Evolutionary conservation across 1,140 invertebrate genomes (phyloP), one percentile per base, ranked within the genome.

Genomic region (Sycophaga agraensis): DNA sequence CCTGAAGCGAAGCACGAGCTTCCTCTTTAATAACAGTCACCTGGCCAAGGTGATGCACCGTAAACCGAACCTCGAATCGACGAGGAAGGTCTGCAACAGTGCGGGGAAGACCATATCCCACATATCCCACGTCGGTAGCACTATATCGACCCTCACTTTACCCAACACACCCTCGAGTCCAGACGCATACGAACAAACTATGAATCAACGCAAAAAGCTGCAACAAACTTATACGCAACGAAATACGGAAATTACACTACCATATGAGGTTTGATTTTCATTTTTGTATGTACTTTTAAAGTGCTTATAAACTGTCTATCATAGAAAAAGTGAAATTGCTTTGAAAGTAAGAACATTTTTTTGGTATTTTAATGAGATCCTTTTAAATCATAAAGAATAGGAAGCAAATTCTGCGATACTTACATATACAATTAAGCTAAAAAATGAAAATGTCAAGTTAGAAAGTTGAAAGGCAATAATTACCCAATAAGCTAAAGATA

Each of bases 31-130:
- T 5, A 53, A 60, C 14, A 11, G 37, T 3, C 43, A 34, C 34
- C 9, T 40, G 49, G 37, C 16, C 11, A 42, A 42, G 9, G 24
- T 49, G 22, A 45, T 31, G 37, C 54, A 28, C 19, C 24, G 37
- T 14, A 66, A 39, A 8, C 68, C 66, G 4, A 63, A 66, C 34
- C 63, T 72, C 39, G 70, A 72, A 39, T 68, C 69, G n/a, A 69
- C 70, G 0, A 62, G 67, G 19, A 66, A 67, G 31, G 60, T 57
- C 0, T 37, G 22, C 2, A 57, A 42, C 28, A 28, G 35, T n/a
- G 55, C 42, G 9, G 31, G 50, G n/a, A 46, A 58, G 40, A 9
- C 31, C 24, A 21, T 39, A 31, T 53, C 62, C 6, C 60, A 2
- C 3, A 31, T 31, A 0, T 62, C 64, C 0, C 17, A 56, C 9